Conservation (phyloP, 2,888 invertebrate species). For the Rotaria macrura region DNA sequence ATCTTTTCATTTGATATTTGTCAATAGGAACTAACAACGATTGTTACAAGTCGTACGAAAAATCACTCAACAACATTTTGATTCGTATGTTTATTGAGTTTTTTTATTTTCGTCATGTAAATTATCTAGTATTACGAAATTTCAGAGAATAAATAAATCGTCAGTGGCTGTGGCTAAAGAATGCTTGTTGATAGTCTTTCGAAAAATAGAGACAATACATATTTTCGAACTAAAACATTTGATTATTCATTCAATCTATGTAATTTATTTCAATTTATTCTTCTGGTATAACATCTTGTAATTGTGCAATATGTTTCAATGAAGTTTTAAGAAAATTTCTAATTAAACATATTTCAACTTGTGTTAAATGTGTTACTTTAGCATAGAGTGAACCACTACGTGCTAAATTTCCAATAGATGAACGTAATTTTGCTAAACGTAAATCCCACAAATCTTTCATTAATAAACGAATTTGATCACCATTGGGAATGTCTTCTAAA, state of each 20-base stretch:
- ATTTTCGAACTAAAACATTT: neutral
- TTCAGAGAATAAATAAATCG: too few relatives aligned
- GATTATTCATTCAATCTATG: too few relatives aligned
- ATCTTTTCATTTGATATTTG: too few relatives aligned
- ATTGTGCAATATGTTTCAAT: constrained; percentile 13
- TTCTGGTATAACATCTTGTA: neutral
- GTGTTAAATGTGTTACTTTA: constrained; percentile 55
- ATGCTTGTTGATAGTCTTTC: too few relatives aligned
- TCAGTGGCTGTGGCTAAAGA: too few relatives aligned
- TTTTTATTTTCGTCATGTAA: too few relatives aligned
- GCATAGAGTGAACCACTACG: constrained; percentile 73
- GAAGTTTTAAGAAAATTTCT: constrained; percentile 17
- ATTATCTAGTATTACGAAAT: too few relatives aligned
- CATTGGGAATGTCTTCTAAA: constrained; percentile 62
- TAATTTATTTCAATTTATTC: neutral
- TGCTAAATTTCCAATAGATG: constrained; percentile 74
- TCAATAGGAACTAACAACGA: too few relatives aligned
- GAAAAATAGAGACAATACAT: neutral
- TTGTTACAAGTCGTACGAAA: too few relatives aligned
- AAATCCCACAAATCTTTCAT: constrained; percentile 95
- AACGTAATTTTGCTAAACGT: constrained; percentile 78
- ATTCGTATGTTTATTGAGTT: too few relatives aligned
- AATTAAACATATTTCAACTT: constrained; percentile 16
- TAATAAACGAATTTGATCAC: constrained; percentile 74
- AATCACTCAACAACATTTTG: too few relatives aligned